phyloP scores from a whole-genome alignment of 2,113 vertebrate species.

The Daboia siamensis region DNA sequence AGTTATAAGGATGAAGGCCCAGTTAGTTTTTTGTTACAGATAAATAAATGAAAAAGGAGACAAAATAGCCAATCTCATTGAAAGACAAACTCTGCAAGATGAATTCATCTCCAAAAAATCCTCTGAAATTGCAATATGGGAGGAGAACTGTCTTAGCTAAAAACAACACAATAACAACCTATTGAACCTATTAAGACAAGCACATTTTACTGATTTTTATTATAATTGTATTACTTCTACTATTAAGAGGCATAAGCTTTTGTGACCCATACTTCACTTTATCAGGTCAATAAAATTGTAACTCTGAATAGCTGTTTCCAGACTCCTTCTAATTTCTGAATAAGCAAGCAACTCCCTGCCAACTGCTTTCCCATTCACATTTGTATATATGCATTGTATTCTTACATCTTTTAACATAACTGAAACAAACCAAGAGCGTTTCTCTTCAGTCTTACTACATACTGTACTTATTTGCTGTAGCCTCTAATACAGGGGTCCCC shows the following conservation, averaged over 20 bases:
- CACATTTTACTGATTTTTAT: background rate
- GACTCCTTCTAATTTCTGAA: background rate
- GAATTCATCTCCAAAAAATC: background rate
- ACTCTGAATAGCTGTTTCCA: background rate
- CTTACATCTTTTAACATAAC: background rate
- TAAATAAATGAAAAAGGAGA: background rate
- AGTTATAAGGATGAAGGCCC: conserved; percentile 21
- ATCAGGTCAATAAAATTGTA: background rate
- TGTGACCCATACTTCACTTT: background rate
- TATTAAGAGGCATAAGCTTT: background rate
- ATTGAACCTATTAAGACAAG: background rate
- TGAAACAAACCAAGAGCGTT: background rate
- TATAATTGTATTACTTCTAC: background rate
- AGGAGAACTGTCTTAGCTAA: background rate
- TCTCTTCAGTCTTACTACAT: background rate
- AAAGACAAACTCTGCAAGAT: background rate
- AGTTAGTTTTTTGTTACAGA: background rate
- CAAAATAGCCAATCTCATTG: background rate
- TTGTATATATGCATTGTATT: background rate
- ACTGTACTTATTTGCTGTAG: background rate
- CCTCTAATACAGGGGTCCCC: too few relatives aligned
- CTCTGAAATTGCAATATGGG: background rate
- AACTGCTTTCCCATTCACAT: background rate
- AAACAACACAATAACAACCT: background rate
- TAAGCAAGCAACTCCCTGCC: background rate